phyloP scores from a whole-genome alignment of 2,113 vertebrate genomes.

The Erpornis zantholeuca region DNA sequence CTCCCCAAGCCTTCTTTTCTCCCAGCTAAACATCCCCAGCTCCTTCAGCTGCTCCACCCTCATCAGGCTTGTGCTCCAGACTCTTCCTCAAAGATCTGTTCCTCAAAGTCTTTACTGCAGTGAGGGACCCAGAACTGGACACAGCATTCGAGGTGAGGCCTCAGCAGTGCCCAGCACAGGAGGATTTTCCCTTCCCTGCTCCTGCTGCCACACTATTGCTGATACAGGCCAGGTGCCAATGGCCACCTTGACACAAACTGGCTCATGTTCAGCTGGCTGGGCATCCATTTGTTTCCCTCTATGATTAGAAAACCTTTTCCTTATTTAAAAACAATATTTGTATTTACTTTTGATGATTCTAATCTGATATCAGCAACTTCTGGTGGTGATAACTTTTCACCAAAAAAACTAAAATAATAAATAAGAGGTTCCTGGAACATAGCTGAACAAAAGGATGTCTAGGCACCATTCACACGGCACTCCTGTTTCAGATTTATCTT shows the following conservation, averaged over 20 bases:
- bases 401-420: neutral
- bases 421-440: rapidly evolving
- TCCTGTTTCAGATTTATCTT: neutral
- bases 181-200: neutral
- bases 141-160: neutral
- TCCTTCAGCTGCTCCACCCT: neutral
- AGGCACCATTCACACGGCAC: neutral
- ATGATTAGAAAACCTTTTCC: neutral
- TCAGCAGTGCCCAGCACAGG: neutral
- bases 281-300: neutral
- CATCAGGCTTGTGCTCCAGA: neutral
- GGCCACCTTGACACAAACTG: neutral
- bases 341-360: neutral
- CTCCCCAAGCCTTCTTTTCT: neutral
- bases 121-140: neutral
- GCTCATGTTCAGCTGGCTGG: neutral
- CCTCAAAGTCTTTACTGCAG: neutral
- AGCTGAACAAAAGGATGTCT: neutral
- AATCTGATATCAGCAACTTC: neutral
- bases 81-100: neutral
- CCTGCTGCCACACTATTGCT: neutral
- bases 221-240: neutral
- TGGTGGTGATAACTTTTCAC: neutral
- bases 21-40: neutral
- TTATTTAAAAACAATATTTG: neutral